phyloP scores from a whole-genome alignment of 1,140 invertebrate species.

The Samia ricini region DNA sequence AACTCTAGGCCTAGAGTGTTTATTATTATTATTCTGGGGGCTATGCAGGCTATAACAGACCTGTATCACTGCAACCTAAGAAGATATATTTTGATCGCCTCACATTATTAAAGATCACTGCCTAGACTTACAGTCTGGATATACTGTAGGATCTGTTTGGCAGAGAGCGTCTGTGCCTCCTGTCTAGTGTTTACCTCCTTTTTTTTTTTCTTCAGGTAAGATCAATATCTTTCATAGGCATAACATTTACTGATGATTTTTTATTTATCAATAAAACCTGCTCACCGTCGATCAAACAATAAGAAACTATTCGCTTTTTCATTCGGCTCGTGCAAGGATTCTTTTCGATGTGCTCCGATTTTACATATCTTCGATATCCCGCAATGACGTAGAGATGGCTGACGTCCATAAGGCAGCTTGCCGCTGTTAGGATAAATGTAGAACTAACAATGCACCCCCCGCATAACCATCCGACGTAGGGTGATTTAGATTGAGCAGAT shows the following conservation, averaged over 20 bases:
- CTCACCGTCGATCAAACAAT: not conserved
- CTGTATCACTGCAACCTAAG: too few species aligned
- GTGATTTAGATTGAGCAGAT: not conserved
- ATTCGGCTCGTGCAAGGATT: constrained; percentile 11
- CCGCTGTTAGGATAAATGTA: constrained; percentile 9
- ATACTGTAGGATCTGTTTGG: too few species aligned
- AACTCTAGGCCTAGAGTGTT: too few species aligned
- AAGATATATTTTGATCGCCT: too few species aligned
- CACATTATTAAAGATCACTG: too few species aligned
- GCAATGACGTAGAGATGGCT: constrained; percentile 15
- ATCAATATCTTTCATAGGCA: too few species aligned
- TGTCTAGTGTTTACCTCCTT: too few species aligned
- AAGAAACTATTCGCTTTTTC: constrained; percentile 13
- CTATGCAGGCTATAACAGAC: too few species aligned
- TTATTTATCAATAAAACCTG: not conserved
- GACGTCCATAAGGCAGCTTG: constrained; percentile 12
- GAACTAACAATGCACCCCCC: constrained; percentile 7
- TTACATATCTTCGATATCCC: constrained; percentile 18
- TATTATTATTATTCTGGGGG: too few species aligned
- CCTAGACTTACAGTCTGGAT: too few species aligned
- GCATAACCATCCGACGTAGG: constrained; percentile 10
- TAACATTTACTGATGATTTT: not conserved
- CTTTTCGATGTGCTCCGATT: constrained; percentile 5
- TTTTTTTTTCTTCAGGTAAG: too few species aligned
- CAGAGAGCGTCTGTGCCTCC: too few species aligned